Evolutionary conservation across 1,140 invertebrate species (phyloP).

Genomic region (Nixonia krombeini): DNA sequence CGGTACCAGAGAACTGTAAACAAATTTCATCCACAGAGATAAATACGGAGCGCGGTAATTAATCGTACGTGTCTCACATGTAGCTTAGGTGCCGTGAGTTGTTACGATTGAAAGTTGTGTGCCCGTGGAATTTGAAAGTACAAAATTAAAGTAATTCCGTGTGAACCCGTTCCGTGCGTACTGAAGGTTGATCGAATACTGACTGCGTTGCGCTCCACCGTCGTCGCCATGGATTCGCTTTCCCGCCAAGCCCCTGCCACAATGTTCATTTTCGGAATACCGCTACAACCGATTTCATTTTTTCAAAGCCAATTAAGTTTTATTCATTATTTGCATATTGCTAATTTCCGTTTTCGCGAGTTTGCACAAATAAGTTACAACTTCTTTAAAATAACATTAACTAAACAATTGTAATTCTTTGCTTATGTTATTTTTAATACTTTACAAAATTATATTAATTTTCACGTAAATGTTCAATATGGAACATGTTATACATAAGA

Average conservation of each 20-base stretch:
- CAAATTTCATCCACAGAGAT: neutral
- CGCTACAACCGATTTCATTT: no score
- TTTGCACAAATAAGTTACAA: no score
- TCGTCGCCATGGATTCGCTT: conserved; percentile 53
- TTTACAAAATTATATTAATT: no score
- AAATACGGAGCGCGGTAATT: neutral
- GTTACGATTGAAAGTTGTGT: neutral
- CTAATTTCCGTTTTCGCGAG: conserved; percentile 3
- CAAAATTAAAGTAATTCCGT: conserved; percentile 13
- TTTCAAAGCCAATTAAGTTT: conserved; percentile 2
- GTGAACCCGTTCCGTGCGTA: conserved; percentile 48
- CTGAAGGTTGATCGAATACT: conserved; percentile 63
- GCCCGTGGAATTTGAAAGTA: neutral
- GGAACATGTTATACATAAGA: no score
- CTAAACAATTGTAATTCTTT: no score
- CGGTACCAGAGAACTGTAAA: neutral
- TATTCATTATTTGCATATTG: no score
- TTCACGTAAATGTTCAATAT: no score
- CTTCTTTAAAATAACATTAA: no score
- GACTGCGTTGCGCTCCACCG: conserved; percentile 56
- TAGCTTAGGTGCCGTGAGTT: neutral
- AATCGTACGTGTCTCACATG: neutral
- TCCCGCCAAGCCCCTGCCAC: conserved; percentile 55
- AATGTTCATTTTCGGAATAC: conserved; percentile 23
- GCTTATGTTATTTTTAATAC: no score